These are phyloP conservation scores for Silurus glanis DNA, from an alignment of 2,113 vertebrate genomes.

Conservation along the genomic window DNA sequence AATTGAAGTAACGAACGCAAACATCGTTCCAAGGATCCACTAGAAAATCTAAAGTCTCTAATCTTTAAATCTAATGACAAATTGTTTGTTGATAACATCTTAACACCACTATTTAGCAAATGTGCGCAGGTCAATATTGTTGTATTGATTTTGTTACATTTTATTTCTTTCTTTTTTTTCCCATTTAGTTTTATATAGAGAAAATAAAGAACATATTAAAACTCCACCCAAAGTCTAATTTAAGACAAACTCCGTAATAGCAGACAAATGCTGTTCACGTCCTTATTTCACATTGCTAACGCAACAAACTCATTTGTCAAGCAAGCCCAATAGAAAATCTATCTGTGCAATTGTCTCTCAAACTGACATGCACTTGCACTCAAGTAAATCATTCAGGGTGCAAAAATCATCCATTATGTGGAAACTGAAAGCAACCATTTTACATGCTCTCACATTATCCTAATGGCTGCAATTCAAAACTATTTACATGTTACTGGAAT, in stretches of 20 bases:
- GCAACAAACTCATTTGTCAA: conserved; percentile 20
- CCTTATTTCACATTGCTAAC: not conserved
- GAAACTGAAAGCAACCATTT: conserved; percentile 29
- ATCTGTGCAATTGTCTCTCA: conserved; percentile 7
- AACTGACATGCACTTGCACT: conserved; percentile 26
- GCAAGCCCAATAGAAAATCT: conserved; percentile 5
- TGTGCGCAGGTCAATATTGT: not conserved
- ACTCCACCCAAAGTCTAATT: not conserved
- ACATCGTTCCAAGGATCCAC: not conserved
- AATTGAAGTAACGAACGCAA: not conserved
- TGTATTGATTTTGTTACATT: not conserved
- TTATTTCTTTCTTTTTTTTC: not conserved
- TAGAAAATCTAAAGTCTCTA: not conserved
- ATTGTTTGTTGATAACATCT: not conserved
- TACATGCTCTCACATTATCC: conserved; percentile 19
- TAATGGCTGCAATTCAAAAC: conserved; percentile 22
- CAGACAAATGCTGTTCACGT: not conserved
- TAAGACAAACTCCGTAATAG: not conserved
- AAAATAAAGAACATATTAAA: no score
- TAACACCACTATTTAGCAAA: not conserved
- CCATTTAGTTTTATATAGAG: not conserved
- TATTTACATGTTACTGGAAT: conserved; percentile 27
- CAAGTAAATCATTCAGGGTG: conserved; percentile 15
- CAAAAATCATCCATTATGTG: conserved; percentile 21
- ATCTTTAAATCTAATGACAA: not conserved